Percentiles rank a stretch among this genome's conserved stretches.
Conservation (phyloP, 2,888 invertebrate genomes). For the Rhingia rostrata region DNA sequence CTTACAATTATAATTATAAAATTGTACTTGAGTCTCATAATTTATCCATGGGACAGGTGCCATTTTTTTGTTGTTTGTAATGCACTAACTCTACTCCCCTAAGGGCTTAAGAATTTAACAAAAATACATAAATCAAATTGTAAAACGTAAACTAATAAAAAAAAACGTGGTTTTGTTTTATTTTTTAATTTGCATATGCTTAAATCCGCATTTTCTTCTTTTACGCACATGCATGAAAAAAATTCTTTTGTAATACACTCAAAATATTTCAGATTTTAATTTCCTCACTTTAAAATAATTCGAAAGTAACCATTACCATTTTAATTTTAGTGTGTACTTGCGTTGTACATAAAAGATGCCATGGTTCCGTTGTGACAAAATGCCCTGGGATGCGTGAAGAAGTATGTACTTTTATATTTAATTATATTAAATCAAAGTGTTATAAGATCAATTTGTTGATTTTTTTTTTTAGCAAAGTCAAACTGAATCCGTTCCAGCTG, state of each 20-base stretch:
- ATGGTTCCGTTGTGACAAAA: slow-evolving; percentile 97
- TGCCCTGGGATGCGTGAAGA: slow-evolving; percentile 99
- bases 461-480: slow-evolving; percentile 82
- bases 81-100: slow-evolving; percentile 4
- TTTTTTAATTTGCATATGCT: slow-evolving; percentile 27
- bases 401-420: slow-evolving; percentile 81
- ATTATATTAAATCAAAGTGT: slow-evolving; percentile 7
- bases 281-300: slow-evolving; percentile 28
- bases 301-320: slow-evolving; percentile 46
- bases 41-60: too few species aligned
- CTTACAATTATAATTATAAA: too few species aligned
- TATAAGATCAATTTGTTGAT: background rate
- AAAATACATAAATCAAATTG: background rate
- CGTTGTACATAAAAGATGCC: slow-evolving; percentile 99
- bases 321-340: slow-evolving; percentile 95
- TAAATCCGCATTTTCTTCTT: slow-evolving; percentile 34
- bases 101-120: slow-evolving; percentile 1
- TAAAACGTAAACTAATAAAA: slow-evolving; percentile 20
- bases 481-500: slow-evolving; percentile 86
- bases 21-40: too few species aligned
- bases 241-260: slow-evolving; percentile 14
- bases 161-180: slow-evolving; percentile 4
- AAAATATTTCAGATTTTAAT: slow-evolving; percentile 23
- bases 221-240: slow-evolving; percentile 48
- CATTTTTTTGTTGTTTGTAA: background rate